Evolutionary conservation across 2,113 vertebrate genomes (phyloP), one percentile per base, ranked within the genome.

Genomic region (Rhagologus leucostigma): DNA sequence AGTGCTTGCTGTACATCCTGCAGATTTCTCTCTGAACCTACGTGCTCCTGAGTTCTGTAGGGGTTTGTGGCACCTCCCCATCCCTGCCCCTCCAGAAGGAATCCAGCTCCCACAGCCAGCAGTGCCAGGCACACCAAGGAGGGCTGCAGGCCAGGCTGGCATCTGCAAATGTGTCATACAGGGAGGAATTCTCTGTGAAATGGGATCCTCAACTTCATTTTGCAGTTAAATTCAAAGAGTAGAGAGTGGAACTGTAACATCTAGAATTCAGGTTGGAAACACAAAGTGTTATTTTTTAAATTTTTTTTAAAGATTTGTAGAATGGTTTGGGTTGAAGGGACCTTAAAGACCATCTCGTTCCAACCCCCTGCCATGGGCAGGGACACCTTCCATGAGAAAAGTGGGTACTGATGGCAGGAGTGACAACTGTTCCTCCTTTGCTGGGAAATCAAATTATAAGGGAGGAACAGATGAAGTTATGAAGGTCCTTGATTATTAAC

Each of bases 21-120:
- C 1, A 12, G 65, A 5, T 82, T 70, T 47, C 44, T 65, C n/a
- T 64, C 70, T 76, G 69, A 42, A 16, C 7, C 17, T 9, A 1
- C 3, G 1, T 1, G 3, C n/a, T 21, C 37, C 53, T 32, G 53
- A 41, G 44, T 50, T 63, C 30, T 35, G 0, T 3, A 27, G n/a
- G 33, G 60, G 6, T 16, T 13, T 32, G 65, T 73, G 63, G 88
- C 41, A 70, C 65, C 7, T 46, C 63, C 30, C 52, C 26, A 2
- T 30, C 55, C 35, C 69, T 60, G 69, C 53, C n/a, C 30, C 41
- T 75, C 20, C 87, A 59, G 37, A 68, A 52, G 26, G 17, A 41
- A 11, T 73, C 50, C 68, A 82, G 60, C 16, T 53, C 21, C 47
- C 47, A 50, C 32, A 30, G 11, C 37, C 60, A 55, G 71, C 53